Evolutionary conservation across 2,113 vertebrate species (phyloP).

Genomic region (Cairina moschata): DNA sequence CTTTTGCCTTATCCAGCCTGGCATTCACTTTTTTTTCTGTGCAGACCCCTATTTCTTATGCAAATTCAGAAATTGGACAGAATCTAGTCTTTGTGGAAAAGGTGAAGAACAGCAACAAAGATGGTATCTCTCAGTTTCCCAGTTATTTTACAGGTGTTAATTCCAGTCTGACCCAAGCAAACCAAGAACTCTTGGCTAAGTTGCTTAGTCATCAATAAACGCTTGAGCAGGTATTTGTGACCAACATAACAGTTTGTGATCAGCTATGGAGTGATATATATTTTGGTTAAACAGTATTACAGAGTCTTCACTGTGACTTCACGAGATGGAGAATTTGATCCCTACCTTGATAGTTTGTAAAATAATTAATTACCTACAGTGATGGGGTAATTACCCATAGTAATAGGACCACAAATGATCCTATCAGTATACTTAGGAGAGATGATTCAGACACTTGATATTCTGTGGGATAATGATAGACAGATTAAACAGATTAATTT

Average conservation of each 20-base stretch:
- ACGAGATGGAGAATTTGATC: neutral
- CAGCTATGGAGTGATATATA: neutral
- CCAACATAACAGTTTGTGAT: neutral
- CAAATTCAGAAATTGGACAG: constrained; percentile 14
- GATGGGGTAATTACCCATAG: neutral
- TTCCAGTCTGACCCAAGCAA: neutral
- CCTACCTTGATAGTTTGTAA: neutral
- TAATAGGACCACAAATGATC: neutral
- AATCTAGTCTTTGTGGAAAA: constrained; percentile 21
- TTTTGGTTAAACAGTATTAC: neutral
- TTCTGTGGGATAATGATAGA: neutral
- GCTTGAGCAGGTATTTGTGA: neutral
- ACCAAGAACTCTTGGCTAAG: neutral
- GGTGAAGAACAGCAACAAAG: neutral
- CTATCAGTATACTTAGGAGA: neutral
- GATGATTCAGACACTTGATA: neutral
- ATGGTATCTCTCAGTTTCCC: neutral
- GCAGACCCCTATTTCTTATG: constrained; percentile 14
- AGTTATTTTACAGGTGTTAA: neutral
- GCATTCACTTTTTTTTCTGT: constrained; percentile 42
- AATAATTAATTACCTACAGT: neutral
- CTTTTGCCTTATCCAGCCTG: neutral
- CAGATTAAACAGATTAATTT: neutral
- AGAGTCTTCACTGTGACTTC: neutral
- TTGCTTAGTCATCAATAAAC: neutral